Conservation (phyloP, 1,140 invertebrate genomes). For the Papilio polyxenes region DNA sequence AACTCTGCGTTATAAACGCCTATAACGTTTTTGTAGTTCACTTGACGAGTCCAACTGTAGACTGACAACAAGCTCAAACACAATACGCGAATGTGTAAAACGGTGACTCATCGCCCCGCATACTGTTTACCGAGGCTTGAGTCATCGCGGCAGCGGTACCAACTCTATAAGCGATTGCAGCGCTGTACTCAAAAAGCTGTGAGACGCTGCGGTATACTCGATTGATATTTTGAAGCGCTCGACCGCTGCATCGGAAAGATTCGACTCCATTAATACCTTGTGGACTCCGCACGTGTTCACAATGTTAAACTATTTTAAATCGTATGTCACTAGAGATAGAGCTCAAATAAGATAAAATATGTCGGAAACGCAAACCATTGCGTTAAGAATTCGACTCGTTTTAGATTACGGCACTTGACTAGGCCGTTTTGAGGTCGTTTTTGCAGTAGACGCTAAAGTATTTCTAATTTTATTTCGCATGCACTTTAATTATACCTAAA, state of each 20-base stretch:
- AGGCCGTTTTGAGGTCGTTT: slow-evolving; percentile 80
- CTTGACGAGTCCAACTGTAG: slow-evolving; percentile 77
- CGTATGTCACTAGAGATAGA: slow-evolving; percentile 46
- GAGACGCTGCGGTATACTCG: not conserved
- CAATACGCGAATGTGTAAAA: slow-evolving; percentile 80
- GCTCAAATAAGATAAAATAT: slow-evolving; percentile 48
- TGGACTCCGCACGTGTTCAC: slow-evolving; percentile 75
- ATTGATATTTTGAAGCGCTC: slow-evolving; percentile 61
- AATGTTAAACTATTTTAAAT: slow-evolving; percentile 55
- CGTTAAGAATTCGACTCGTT: slow-evolving; percentile 73
- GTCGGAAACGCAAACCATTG: slow-evolving; percentile 75
- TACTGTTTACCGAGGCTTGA: slow-evolving; percentile 80
- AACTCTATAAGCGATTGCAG: slow-evolving; percentile 46
- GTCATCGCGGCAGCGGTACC: slow-evolving; percentile 71
- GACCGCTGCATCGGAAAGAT: slow-evolving; percentile 62
- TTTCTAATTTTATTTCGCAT: slow-evolving; percentile 37
- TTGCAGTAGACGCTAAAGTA: slow-evolving; percentile 51
- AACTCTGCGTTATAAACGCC: slow-evolving; percentile 74
- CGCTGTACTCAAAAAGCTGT: not conserved
- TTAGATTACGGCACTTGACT: slow-evolving; percentile 73
- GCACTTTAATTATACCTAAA: slow-evolving; percentile 37
- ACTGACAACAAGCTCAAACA: slow-evolving; percentile 80
- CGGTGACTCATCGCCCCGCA: slow-evolving; percentile 80
- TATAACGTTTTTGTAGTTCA: slow-evolving; percentile 66
- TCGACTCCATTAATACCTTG: slow-evolving; percentile 78